phyloP scores from a whole-genome alignment of 2,797 vertebrate species.

The Chelon labrosus region DNA sequence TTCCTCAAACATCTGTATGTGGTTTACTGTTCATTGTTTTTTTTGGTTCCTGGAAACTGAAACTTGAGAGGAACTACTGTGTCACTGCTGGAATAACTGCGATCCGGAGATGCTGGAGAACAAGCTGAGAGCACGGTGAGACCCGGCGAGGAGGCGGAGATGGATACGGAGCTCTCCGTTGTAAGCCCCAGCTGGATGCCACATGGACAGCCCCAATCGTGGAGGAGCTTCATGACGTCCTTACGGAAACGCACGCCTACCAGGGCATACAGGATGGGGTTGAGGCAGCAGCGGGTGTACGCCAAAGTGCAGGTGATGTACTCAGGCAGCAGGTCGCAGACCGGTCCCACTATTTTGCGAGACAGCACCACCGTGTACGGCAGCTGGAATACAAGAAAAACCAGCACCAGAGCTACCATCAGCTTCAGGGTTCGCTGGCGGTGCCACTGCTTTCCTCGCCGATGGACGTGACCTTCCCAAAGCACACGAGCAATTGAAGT shows the following conservation, averaged over 20 bases:
- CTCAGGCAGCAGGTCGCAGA: conserved; percentile 80
- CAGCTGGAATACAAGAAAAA: conserved; percentile 91
- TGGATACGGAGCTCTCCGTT: conserved; percentile 26
- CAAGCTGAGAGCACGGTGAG: conserved; percentile 32
- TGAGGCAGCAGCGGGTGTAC: conserved; percentile 91
- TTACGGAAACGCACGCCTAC: conserved; percentile 90
- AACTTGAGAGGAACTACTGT: not conserved
- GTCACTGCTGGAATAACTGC: conserved; percentile 10
- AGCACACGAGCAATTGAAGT: conserved; percentile 83
- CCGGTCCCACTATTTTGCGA: conserved; percentile 78
- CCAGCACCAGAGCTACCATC: conserved; percentile 88
- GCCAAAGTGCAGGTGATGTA: conserved; percentile 89
- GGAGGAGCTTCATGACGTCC: conserved; percentile 85
- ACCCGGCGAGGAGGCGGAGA: conserved; percentile 53
- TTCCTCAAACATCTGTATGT: too few relatives aligned
- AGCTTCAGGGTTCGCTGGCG: conserved; percentile 86
- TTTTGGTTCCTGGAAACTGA: conserved; percentile 16
- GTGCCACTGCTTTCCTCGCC: conserved; percentile 80
- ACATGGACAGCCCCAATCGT: conserved; percentile 51
- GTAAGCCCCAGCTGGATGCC: not conserved
- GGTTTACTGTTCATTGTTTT: too few relatives aligned
- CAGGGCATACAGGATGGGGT: conserved; percentile 92
- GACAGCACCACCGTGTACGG: conserved; percentile 90
- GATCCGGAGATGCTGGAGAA: conserved; percentile 13
- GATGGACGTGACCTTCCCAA: conserved; percentile 71